These are phyloP conservation scores for Anhinga rufa DNA, from an alignment of 2,113 vertebrate genomes.

Conservation along the genomic window DNA sequence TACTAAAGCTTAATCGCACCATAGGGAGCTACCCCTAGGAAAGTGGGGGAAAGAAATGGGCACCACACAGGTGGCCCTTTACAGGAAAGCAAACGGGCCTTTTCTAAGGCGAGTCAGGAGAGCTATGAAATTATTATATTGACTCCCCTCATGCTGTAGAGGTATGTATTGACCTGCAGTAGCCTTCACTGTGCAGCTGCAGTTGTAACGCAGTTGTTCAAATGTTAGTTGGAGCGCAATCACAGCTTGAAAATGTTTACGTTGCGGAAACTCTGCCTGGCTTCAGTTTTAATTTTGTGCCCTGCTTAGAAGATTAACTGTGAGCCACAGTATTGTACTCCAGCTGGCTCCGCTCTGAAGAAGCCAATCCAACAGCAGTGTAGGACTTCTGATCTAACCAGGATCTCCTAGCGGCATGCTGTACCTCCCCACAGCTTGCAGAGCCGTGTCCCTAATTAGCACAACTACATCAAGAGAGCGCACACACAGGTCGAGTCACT, in stretches of 20 bases:
- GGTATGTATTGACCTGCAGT: neutral
- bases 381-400: neutral
- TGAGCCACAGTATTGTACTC: neutral
- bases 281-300: neutral
- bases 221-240: neutral
- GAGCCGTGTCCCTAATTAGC: neutral
- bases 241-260: neutral
- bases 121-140: neutral
- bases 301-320: constrained; percentile 10
- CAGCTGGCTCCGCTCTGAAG: constrained; percentile 32
- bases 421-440: neutral
- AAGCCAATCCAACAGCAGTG: neutral
- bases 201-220: neutral
- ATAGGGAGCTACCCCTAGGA: rapidly evolving
- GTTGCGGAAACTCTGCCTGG: neutral
- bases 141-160: neutral
- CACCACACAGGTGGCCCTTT: neutral
- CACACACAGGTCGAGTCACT: neutral
- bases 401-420: neutral
- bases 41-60: neutral
- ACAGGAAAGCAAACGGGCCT: neutral
- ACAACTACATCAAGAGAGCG: neutral
- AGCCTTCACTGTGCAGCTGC: neutral
- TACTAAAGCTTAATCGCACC: neutral
- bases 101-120: neutral